Base-by-base conservation (phyloP, 1,140 invertebrate genomes). In the Dendrolimus kikuchii region DNA sequence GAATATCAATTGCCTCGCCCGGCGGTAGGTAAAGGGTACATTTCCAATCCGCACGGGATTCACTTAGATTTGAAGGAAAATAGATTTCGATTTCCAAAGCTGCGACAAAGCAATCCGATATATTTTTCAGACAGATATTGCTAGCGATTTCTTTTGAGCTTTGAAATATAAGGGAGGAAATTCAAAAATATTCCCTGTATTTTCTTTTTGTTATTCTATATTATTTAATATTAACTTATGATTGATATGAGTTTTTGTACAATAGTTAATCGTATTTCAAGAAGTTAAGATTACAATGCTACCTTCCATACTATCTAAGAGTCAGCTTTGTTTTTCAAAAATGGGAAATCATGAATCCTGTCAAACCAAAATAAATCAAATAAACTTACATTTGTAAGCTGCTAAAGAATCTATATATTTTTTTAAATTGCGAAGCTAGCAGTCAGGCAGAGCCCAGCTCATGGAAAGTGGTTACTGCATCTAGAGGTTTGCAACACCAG, bases 61-160 rank as follows among this genome's bases (percentile, higher is more conserved):
- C 83, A 83, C 83, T 86, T 86, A 86, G 83, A 84, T 86, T 86
- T 84, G 83, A 86, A 84, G 83, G 83, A 84, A 86, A 84, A 86
- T 86, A 86, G 81, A 86, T 86, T 84, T 86, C 80, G 83, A 86
- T 86, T 84, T 83, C 72, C 73, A 84, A 82, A 86, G 81, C 83
- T 84, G 79, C 83, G 83, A 86, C 83, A 86, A 86, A 86, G 83
- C 83, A 84, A 86, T 86, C 82, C 79, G 83, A 86, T 84, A 86
- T 86, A 86, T 86, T 86, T 86, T 86, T 83, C 81, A 86, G 83
- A 86, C 83, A 86, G 83, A 86, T 86, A 86, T 86, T 84, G 83
- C 77, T 77, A 81, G 81, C 81, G 83, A 86, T 86, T 86, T 86
- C 83, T 86, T 85, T 86, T 84, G 79, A 86, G 81, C 83, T 84